Percentiles rank a stretch among this genome's conserved stretches.
Evolutionary conservation across 2,888 invertebrate species (phyloP).

Genomic region (Polietes domitor): DNA sequence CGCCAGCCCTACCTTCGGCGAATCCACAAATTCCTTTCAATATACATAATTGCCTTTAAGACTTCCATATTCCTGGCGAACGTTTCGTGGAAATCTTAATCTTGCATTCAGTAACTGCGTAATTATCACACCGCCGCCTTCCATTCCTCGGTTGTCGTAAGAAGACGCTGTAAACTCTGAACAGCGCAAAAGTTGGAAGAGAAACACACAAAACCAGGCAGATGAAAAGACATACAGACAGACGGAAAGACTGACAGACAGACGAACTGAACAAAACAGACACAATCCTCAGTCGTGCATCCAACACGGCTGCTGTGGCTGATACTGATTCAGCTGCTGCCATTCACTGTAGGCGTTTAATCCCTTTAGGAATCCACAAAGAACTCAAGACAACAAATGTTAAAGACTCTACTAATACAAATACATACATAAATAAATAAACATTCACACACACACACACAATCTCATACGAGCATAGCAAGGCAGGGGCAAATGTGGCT

Average conservation of each 20-base stretch:
- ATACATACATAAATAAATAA: conserved; percentile 19
- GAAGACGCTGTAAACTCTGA: too few relatives aligned
- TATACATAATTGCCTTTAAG: conserved; percentile 55
- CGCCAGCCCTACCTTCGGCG: conserved; percentile 54
- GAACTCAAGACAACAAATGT: conserved; percentile 60
- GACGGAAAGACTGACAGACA: neutral
- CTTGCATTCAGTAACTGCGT: too few relatives aligned
- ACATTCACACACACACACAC: conserved; percentile 19
- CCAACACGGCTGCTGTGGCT: neutral
- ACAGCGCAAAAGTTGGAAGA: conserved; percentile 34
- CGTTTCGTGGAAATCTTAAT: too few relatives aligned
- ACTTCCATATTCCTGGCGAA: too few relatives aligned
- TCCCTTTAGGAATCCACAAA: conserved; percentile 63
- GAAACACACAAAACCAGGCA: neutral
- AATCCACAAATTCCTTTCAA: conserved; percentile 54
- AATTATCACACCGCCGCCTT: neutral
- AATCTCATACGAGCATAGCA: neutral
- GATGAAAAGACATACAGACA: neutral
- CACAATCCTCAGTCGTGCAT: neutral
- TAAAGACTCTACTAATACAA: conserved; percentile 40
- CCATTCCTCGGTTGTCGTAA: neutral
- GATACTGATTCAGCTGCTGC: conserved; percentile 41
- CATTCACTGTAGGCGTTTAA: conserved; percentile 65
- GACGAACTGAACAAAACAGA: neutral
- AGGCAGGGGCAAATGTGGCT: neutral